Conservation (phyloP, 2,888 invertebrate species). For the Abscondita cerata region DNA sequence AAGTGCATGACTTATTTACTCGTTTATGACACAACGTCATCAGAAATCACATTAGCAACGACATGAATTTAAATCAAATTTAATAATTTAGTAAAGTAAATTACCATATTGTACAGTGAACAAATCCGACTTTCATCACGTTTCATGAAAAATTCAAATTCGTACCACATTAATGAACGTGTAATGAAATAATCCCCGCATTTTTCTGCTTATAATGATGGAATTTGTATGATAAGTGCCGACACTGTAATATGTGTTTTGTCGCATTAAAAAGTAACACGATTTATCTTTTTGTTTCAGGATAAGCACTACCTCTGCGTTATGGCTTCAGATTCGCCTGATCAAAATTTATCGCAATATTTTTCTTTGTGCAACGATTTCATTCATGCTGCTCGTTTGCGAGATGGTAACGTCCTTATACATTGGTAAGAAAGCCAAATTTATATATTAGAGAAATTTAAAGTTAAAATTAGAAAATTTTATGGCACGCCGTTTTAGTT, state of each 20-base stretch:
- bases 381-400: constrained; percentile 89
- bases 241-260: neutral
- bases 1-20: too few species aligned
- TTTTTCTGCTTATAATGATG: neutral
- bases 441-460: too few species aligned
- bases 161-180: neutral
- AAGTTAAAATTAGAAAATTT: too few species aligned
- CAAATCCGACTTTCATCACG: too few species aligned
- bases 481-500: too few species aligned
- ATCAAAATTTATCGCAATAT: constrained; percentile 92
- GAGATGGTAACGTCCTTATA: constrained; percentile 90
- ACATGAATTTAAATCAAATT: too few species aligned
- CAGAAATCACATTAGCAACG: too few species aligned
- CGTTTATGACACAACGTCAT: too few species aligned
- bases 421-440: constrained; percentile 80
- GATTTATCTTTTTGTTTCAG: constrained; percentile 64
- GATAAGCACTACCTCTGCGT: constrained; percentile 96
- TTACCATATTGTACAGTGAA: too few species aligned
- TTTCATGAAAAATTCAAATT: neutral
- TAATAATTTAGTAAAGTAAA: too few species aligned
- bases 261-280: neutral
- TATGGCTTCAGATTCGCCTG: constrained; percentile 93
- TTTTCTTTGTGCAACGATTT: constrained; percentile 95
- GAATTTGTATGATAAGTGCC: too few species aligned
- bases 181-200: neutral